A percentile compares a stretch with the other conserved stretches of the same genome.
phyloP scores from a whole-genome alignment of 2,113 vertebrate genomes.

The Larimichthys polyactis region DNA sequence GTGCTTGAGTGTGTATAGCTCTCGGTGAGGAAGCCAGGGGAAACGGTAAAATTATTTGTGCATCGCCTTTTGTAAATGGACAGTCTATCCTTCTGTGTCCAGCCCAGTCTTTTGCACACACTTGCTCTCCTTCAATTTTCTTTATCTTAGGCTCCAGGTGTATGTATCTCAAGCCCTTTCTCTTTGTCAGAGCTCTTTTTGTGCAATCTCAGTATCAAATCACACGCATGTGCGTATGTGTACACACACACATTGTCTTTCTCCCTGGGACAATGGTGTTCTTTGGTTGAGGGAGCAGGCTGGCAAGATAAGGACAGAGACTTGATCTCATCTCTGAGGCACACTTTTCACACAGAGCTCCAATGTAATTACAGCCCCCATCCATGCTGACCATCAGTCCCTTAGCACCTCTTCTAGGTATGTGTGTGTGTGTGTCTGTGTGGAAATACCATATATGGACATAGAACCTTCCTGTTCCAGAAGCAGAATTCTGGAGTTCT shows the following conservation, averaged over 20 bases:
- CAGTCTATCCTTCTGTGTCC: constrained; percentile 40
- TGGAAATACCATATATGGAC: too few relatives aligned
- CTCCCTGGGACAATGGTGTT: constrained; percentile 31
- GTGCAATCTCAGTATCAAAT: constrained; percentile 35
- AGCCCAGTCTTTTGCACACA: constrained; percentile 26
- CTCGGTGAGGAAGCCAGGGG: constrained; percentile 18
- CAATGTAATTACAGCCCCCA: constrained; percentile 58
- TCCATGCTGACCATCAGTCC: constrained; percentile 21
- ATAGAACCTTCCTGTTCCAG: too few relatives aligned
- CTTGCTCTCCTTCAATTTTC: constrained; percentile 24
- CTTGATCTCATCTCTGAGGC: constrained; percentile 55
- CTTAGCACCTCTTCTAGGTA: constrained; percentile 2
- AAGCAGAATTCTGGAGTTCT: too few relatives aligned
- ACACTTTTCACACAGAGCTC: constrained; percentile 42
- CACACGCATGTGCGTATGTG: background rate
- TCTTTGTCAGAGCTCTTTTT: constrained; percentile 18
- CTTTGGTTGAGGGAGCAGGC: constrained; percentile 47
- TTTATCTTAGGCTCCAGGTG: constrained; percentile 36
- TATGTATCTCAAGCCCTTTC: constrained; percentile 9
- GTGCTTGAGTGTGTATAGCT: constrained; percentile 44
- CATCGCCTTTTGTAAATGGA: constrained; percentile 64
- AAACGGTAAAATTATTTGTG: constrained; percentile 42
- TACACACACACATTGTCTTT: constrained; percentile 23
- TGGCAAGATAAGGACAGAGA: constrained; percentile 46
- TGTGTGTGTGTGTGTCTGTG: background rate